Conservation (phyloP, 2,888 invertebrate species). For the Mesoligia furuncula region DNA sequence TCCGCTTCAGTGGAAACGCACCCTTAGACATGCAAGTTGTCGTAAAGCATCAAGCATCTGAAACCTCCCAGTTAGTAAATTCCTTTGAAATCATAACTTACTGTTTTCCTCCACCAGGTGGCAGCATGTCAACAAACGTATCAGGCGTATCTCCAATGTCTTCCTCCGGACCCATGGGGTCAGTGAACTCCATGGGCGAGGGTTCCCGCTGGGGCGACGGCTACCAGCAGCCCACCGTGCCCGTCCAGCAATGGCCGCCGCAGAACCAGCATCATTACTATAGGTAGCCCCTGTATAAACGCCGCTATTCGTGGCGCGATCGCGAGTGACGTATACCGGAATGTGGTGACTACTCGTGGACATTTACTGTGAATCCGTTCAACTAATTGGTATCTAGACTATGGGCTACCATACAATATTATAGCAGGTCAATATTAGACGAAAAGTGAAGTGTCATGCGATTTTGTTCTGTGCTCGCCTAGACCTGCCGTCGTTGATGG, state of each 20-base stretch:
- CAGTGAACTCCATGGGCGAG: conserved; percentile 67
- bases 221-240: conserved; percentile 64
- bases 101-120: conserved; percentile 51
- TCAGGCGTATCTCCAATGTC: conserved; percentile 68
- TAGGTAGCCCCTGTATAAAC: conserved; percentile 77
- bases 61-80: background rate
- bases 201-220: conserved; percentile 73
- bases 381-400: background rate
- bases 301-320: conserved; percentile 54
- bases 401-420: background rate
- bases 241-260: conserved; percentile 73
- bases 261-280: conserved; percentile 92
- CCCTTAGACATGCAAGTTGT: background rate
- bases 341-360: conserved; percentile 21
- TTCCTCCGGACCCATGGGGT: conserved; percentile 57
- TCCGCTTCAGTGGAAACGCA: too few species aligned
- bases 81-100: background rate
- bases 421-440: background rate
- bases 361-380: conserved; percentile 9
- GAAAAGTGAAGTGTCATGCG: conserved; percentile 20
- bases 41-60: background rate
- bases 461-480: background rate
- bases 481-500: background rate
- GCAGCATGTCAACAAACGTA: conserved; percentile 73
- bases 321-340: conserved; percentile 41